Conservation (phyloP, 1,140 invertebrate genomes). For the Drosophila pachea region DNA sequence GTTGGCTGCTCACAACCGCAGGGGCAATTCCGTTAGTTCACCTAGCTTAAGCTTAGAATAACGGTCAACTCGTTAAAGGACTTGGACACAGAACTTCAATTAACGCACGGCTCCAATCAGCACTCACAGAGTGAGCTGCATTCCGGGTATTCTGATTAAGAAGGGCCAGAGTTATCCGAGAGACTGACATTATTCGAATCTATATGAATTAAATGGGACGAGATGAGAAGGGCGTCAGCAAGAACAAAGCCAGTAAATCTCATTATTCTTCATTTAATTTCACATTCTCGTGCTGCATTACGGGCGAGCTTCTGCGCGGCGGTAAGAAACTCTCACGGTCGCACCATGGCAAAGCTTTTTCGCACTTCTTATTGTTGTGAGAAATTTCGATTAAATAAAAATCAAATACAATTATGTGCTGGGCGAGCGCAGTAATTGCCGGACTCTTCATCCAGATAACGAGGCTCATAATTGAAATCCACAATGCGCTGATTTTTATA, state of each 20-base stretch:
- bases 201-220: conserved; percentile 15
- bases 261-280: conserved; percentile 73
- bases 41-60: background rate
- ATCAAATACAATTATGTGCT: conserved; percentile 70
- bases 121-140: no score
- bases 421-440: conserved; percentile 30
- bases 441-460: conserved; percentile 20
- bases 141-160: conserved; percentile 33
- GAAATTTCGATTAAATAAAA: conserved; percentile 73
- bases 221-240: conserved; percentile 7
- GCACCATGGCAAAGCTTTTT: background rate
- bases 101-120: conserved; percentile 38
- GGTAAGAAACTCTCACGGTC: conserved; percentile 14
- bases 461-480: conserved; percentile 60
- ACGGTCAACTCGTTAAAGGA: background rate
- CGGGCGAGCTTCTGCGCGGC: conserved; percentile 11
- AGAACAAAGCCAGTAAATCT: conserved; percentile 59
- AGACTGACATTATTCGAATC: conserved; percentile 31
- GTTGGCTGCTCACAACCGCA: conserved; percentile 18
- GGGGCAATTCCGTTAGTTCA: conserved; percentile 61
- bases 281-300: conserved; percentile 45
- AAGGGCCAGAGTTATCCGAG: conserved; percentile 53
- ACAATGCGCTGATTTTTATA: conserved; percentile 61
- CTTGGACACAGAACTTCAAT: no score
- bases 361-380: conserved; percentile 60